Evolutionary conservation across 2,113 vertebrate species (phyloP).

Genomic region (Antechinus stuartii): DNA sequence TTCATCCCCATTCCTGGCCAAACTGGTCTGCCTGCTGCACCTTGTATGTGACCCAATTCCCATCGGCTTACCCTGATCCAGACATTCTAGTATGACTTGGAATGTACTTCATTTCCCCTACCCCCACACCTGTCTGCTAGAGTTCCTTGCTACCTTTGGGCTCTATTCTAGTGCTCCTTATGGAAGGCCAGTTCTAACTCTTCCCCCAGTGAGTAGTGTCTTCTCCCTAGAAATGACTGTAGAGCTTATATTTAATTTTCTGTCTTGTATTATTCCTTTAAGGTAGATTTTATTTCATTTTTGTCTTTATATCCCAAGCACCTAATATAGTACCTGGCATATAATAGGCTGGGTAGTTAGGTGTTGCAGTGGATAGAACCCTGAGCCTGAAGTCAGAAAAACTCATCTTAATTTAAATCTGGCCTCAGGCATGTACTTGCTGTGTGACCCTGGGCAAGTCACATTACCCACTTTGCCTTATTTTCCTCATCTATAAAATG

Average conservation of each 20-base stretch:
- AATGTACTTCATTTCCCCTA: background rate
- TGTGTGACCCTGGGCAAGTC: too few relatives aligned
- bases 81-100: background rate
- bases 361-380: too few relatives aligned
- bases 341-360: background rate
- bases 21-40: too few relatives aligned
- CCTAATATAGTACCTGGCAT: background rate
- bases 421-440: too few relatives aligned
- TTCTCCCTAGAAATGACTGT: background rate
- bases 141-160: background rate
- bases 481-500: too few relatives aligned
- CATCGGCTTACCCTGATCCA: background rate
- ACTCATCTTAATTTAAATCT: too few relatives aligned
- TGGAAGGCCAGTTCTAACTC: background rate
- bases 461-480: too few relatives aligned
- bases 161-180: background rate
- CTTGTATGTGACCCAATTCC: too few relatives aligned
- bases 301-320: background rate
- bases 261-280: background rate
- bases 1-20: background rate
- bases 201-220: background rate
- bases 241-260: background rate
- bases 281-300: background rate
- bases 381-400: too few relatives aligned
- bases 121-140: background rate